Percentiles rank a stretch among this genome's conserved stretches.
phyloP scores from a whole-genome alignment of 2,113 vertebrate species.

The Macquaria ambigua region DNA sequence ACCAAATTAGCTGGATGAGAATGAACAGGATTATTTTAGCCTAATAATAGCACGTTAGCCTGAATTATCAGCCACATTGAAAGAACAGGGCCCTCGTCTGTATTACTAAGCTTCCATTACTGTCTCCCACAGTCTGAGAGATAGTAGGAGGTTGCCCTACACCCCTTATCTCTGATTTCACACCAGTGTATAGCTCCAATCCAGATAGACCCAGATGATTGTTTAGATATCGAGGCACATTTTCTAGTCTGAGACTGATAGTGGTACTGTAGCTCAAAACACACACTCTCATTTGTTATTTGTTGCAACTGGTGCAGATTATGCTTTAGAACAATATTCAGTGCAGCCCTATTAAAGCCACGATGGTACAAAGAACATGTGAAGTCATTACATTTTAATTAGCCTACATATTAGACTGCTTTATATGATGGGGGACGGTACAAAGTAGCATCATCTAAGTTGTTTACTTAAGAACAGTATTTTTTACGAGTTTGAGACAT shows the following conservation, averaged over 20 bases:
- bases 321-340: conserved; percentile 14
- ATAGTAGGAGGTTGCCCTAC: conserved; percentile 19
- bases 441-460: neutral
- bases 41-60: neutral
- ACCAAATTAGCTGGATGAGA: neutral
- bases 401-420: neutral
- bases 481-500: neutral
- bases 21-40: conserved; percentile 9
- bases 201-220: conserved; percentile 46
- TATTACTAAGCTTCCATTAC: neutral
- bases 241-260: conserved; percentile 42
- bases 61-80: neutral
- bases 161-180: conserved; percentile 55
- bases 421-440: neutral
- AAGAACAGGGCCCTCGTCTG: conserved; percentile 3
- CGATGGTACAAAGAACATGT: neutral
- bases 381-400: conserved; percentile 9
- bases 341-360: neutral
- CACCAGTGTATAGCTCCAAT: conserved; percentile 29
- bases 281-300: neutral
- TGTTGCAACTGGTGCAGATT: neutral
- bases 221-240: conserved; percentile 18
- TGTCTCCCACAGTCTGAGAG: conserved; percentile 1
- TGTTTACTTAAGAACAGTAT: neutral
- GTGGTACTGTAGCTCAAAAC: neutral